Conservation (phyloP, 2,888 invertebrate species). For the Platerodrilus igneus region DNA sequence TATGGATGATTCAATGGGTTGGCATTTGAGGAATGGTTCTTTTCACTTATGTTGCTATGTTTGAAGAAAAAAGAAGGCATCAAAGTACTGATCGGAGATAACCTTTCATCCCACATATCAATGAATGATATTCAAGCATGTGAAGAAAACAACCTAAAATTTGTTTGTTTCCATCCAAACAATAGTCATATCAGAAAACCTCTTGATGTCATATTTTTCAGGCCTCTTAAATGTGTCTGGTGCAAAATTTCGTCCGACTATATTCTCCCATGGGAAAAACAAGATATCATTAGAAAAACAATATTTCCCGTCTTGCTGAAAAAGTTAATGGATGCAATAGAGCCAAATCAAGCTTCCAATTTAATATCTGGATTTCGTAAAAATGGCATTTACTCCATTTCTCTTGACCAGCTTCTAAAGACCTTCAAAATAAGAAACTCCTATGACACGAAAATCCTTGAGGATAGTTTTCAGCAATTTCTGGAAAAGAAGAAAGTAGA, state of each 20-base stretch:
- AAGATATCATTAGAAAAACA: too few relatives aligned
- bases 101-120: too few relatives aligned
- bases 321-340: background rate
- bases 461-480: too few relatives aligned
- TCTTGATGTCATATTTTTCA: slow-evolving; percentile 3
- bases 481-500: too few relatives aligned
- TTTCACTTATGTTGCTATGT: background rate
- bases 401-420: too few relatives aligned
- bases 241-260: background rate
- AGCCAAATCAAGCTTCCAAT: background rate
- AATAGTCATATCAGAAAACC: background rate
- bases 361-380: too few relatives aligned
- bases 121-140: background rate
- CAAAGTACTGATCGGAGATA: slow-evolving; percentile 1
- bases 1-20: background rate
- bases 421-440: too few relatives aligned
- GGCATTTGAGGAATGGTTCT: background rate
- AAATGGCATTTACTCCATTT: too few relatives aligned
- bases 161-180: background rate
- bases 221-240: background rate
- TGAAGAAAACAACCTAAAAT: background rate
- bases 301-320: background rate
- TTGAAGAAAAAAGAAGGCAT: background rate
- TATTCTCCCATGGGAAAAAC: too few relatives aligned
- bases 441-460: too few relatives aligned